These are phyloP conservation scores for Drosophila anomelani DNA, from an alignment of 2,888 invertebrate species.

Conservation along the genomic window DNA sequence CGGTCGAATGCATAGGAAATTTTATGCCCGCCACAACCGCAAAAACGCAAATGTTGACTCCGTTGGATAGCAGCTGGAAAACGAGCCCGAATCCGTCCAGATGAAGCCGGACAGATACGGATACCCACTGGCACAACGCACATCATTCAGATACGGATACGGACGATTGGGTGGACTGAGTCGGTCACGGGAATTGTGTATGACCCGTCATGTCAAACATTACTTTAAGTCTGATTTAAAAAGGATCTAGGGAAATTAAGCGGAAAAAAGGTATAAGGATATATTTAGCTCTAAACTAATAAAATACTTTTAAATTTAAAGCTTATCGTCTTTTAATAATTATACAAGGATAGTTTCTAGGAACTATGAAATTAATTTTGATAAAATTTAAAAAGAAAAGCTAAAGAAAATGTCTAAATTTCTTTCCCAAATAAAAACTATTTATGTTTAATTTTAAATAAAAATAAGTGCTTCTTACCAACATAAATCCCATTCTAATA, in stretches of 20 bases:
- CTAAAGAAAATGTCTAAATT: too few relatives aligned
- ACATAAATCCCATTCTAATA: neutral
- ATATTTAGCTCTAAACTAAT: too few relatives aligned
- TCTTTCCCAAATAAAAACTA: too few relatives aligned
- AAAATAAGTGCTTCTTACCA: neutral
- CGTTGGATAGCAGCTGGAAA: slow-evolving; percentile 23
- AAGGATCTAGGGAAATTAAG: neutral
- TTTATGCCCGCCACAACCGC: slow-evolving; percentile 68
- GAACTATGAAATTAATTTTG: neutral
- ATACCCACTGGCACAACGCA: slow-evolving; percentile 16
- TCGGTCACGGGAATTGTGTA: slow-evolving; percentile 10
- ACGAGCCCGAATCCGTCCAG: slow-evolving; percentile 13
- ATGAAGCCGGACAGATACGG: slow-evolving; percentile 27
- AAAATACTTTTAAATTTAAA: too few relatives aligned
- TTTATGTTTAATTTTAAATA: too few relatives aligned
- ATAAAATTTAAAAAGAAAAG: neutral
- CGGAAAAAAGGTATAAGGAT: too few relatives aligned
- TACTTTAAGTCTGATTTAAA: neutral
- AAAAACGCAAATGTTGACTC: slow-evolving; percentile 78
- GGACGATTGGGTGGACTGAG: neutral
- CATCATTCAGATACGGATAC: slow-evolving; percentile 26
- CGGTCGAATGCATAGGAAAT: slow-evolving; percentile 80
- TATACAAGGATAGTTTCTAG: too few relatives aligned
- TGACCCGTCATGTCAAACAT: slow-evolving; percentile 1
- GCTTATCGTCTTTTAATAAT: too few relatives aligned